phyloP scores from a whole-genome alignment of 2,888 invertebrate species.

The Cecidostiba fungosa region DNA sequence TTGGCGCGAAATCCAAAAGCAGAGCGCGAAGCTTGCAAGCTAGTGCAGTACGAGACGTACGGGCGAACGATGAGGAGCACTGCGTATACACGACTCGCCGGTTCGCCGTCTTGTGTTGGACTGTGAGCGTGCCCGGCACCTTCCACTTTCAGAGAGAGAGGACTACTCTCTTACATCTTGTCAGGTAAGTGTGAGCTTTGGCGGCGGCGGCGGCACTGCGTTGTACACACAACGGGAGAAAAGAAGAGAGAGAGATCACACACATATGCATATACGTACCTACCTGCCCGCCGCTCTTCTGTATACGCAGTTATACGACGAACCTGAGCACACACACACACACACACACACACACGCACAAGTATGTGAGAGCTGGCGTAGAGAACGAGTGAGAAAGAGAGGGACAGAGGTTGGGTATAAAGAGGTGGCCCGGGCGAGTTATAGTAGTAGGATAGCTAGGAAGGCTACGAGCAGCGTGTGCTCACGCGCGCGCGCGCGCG shows the following conservation, averaged over 20 bases:
- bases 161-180: slow-evolving; percentile 76
- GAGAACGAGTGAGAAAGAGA: slow-evolving; percentile 44
- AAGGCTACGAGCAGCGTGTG: slow-evolving; percentile 29
- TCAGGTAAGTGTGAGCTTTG: slow-evolving; percentile 79
- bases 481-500: slow-evolving; percentile 15
- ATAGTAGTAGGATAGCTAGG: slow-evolving; percentile 37
- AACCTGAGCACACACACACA: background rate
- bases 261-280: background rate
- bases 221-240: slow-evolving; percentile 53
- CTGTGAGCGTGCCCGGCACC: slow-evolving; percentile 74
- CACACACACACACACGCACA: background rate
- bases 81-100: slow-evolving; percentile 74
- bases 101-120: slow-evolving; percentile 80
- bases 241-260: slow-evolving; percentile 33
- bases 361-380: background rate
- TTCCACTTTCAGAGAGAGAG: slow-evolving; percentile 79
- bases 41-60: background rate
- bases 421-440: slow-evolving; percentile 54
- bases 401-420: slow-evolving; percentile 47
- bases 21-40: background rate
- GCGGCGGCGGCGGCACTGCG: slow-evolving; percentile 81
- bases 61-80: background rate
- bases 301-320: background rate
- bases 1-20: background rate
- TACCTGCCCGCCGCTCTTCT: background rate